Evolutionary conservation across 2,888 invertebrate genomes (phyloP), one percentile per base, ranked within the genome.

Genomic region (Cryptosula pallasiana): DNA sequence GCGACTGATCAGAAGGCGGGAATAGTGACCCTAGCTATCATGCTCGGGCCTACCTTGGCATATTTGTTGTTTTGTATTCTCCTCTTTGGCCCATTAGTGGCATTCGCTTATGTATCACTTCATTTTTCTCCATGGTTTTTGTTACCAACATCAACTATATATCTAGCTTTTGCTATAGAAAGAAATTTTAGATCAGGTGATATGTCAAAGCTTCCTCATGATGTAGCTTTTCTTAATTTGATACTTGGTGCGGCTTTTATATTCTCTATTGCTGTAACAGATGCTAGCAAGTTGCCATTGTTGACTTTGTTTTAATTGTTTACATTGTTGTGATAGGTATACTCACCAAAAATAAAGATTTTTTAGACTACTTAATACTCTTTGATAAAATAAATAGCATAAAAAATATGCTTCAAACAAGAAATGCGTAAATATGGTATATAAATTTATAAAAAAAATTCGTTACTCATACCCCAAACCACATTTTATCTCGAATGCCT

Each of bases 21-120:
- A 75, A 95, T 95, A 79, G 94, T 96, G 0, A 97, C 96, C 23
- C 86, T 96, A 78, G 95, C 96, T n/a, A 95, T 96, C 81, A 86
- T 95, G 72, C 91, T 96, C 76, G 96, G 96, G 29, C 91, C 90
- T 80, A 93, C 93, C 55, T 91, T 92, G 75, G 95, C 96, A 3
- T 94, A 95, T 85, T 89, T 95, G 75, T 87, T 96, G 32, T 96
- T 94, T 86, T 93, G 93, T 72, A 89, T 93, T 86, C 87, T 96
- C 75, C 86, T 96, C 29, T 96, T 96, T 82, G 90, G 91, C 69
- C 96, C 96, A 0, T 96, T 95, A 80, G 76, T 83, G 35, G 73
- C 81, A 3, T 92, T 95, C 85, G 90, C 93, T 73, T 92, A 95
- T 29, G 89, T 91, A 73, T 91, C 93, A 3, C 87, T 94, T 0